These are phyloP conservation scores for Alfaro cultratus DNA, from an alignment of 2,797 vertebrate species.

Conservation along the genomic window DNA sequence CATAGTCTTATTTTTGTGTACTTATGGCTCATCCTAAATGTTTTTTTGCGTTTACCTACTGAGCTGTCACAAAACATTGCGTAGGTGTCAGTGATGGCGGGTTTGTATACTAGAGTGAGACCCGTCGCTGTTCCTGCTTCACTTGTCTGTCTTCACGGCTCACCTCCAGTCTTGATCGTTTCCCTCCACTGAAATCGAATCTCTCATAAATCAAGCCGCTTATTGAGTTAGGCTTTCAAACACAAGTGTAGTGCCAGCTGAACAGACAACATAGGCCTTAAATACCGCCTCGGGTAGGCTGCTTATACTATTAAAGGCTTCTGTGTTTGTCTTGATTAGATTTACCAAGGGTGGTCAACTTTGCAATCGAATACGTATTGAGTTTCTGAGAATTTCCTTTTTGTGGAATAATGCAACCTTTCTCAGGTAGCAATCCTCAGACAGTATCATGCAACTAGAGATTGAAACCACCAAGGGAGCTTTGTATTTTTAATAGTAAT, in stretches of 20 bases:
- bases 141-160: constrained; percentile 44
- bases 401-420: constrained; percentile 57
- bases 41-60: constrained; percentile 37
- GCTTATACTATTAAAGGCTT: constrained; percentile 77
- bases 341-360: constrained; percentile 76
- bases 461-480: constrained; percentile 21
- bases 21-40: constrained; percentile 49
- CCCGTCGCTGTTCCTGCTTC: constrained; percentile 31
- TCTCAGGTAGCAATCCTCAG: constrained; percentile 40
- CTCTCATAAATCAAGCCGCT: constrained; percentile 63
- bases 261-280: constrained; percentile 70
- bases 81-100: neutral
- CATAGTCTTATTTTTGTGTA: constrained; percentile 30
- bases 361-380: constrained; percentile 75
- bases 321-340: constrained; percentile 74
- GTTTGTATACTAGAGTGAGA: constrained; percentile 9
- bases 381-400: constrained; percentile 71
- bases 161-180: constrained; percentile 44
- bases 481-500: constrained; percentile 15
- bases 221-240: constrained; percentile 76
- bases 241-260: constrained; percentile 69
- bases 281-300: constrained; percentile 71
- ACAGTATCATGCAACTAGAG: constrained; percentile 4
- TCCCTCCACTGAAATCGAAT: constrained; percentile 62
- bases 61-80: constrained; percentile 10